Base-by-base conservation (phyloP, 92 coral and sea anemone genomes). In the Epizoanthus stellaris region DNA sequence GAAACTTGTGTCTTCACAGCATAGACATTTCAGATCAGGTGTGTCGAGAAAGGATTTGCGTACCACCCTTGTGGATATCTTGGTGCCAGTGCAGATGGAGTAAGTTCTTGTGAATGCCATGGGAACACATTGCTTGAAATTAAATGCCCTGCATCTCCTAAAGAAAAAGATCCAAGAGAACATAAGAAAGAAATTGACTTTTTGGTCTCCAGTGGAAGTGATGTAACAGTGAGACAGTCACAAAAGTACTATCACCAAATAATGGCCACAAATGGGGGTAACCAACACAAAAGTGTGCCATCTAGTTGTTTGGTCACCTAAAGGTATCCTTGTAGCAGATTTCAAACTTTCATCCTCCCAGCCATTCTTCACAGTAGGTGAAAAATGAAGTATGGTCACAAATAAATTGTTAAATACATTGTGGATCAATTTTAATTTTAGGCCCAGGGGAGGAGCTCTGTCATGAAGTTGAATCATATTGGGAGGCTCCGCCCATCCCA, bases 51-150 rank as follows among this genome's bases (percentile, higher is more conserved):
- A 14, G 88, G 88, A 38, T 65, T 75, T 75, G 15, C 61, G n/a
- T 85, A 61, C 60, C 88, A 85, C 62, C 88, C 82, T 1, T 74
- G 82, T 85, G 88, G 82, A 43, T 85, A 60, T 85, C 9, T 73
- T 85, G 75, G 88, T 62, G 82, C 82, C 42, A 85, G 74, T 72
- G 75, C 88, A 43, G 88, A 85, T 85, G 82, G 88, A 53, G 58
- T 74, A 34, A 57, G 88, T 64, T 43, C 75, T 30, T 75, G 88
- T 56, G 88, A 65, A 57, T 75, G 88, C 67, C 76, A 85, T 39
- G 88, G 80, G 15, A 72, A 75, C 58, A 75, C 58, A 43, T 75
- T 75, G 49, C 40, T 85, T 58, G 88, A 85, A 36, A 63, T 73
- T 30, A 85, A 85, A 75, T 85, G 88, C 39, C 88, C 76, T 5